These are phyloP conservation scores for Coluber constrictor DNA, from an alignment of 2,797 vertebrate species.

Conservation along the genomic window DNA sequence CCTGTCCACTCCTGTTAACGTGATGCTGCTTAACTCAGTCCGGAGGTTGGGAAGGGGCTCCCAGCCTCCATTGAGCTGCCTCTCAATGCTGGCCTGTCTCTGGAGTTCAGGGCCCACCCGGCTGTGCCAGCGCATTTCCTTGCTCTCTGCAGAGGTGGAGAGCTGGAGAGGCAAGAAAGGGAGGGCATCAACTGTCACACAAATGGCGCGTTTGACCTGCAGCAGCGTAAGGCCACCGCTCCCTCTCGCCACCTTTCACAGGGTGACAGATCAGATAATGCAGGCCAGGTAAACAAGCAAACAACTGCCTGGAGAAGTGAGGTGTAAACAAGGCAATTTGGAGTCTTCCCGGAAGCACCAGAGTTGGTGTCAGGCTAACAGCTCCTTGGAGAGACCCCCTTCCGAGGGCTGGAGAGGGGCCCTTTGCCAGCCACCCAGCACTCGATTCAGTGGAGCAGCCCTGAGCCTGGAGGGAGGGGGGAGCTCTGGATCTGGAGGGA, in stretches of 20 bases:
- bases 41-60: background rate
- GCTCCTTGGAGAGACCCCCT: conserved; percentile 45
- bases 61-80: background rate
- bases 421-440: too few species aligned
- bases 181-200: background rate
- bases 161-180: background rate
- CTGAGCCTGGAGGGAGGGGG: too few species aligned
- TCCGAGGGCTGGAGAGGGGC: background rate
- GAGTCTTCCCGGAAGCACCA: conserved; percentile 69
- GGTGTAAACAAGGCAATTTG: conserved; percentile 77
- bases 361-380: conserved; percentile 50
- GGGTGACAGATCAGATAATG: conserved; percentile 74
- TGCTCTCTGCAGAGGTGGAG: fast-evolving
- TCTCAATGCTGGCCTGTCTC: background rate
- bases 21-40: conserved; percentile 19
- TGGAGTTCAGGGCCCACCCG: fast-evolving
- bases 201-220: conserved; percentile 23
- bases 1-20: conserved; percentile 23
- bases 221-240: conserved; percentile 45
- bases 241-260: conserved; percentile 55
- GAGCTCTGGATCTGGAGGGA: background rate
- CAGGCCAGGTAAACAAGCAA: conserved; percentile 72
- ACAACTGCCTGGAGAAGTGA: conserved; percentile 72
- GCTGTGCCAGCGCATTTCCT: fast-evolving
- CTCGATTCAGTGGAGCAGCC: background rate